Base-by-base conservation (phyloP, 2,888 invertebrate genomes). In the Zele albiditarsus region DNA sequence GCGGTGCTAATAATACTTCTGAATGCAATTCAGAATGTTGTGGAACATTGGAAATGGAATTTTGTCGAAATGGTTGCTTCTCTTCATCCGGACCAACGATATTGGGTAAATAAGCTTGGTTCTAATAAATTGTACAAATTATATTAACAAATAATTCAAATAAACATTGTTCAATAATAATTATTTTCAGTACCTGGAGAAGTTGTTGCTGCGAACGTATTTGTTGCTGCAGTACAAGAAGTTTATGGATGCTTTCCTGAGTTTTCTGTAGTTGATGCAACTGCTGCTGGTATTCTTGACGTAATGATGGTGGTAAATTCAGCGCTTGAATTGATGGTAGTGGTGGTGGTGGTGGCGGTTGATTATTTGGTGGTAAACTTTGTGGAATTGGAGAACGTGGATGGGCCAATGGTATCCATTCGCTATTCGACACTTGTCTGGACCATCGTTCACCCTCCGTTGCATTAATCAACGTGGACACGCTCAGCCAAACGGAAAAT, bases 381-480 rank as follows among this genome's bases (percentile, higher is more conserved):
- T 82, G 82, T 53, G 77, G 76, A 33, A 83, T 85, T 28, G 76
- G 66, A 38, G 80, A 75, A 27, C 85, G 82, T 0, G 88, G 87
- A 81, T 85, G 83, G 31, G 89, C 82, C 73, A 89, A 74, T 2
- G 89, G 89, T n/a, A 89, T 88, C 89, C 89, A 89, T 71, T 89
- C 89, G 83, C 88, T 89, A 75, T 86, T 89, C 0, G 87, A 82
- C 38, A 87, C 84, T 75, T 89, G 89, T 60, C 89, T 84, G 38
- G 89, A 89, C 89, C 89, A 89, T 84, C 89, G 83, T 46, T 88
- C 85, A 42, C 83, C 83, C 16, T 67, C 42, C 20, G 74, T 60
- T 16, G 60, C 72, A 3, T 79, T 79, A 57, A 81, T 78, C 57
- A 76, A 74, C 57, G 75, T 71, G 58, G 75, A 76, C 72, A 86